phyloP scores from a whole-genome alignment of 2,888 invertebrate genomes.

The Aricia artaxerxes region DNA sequence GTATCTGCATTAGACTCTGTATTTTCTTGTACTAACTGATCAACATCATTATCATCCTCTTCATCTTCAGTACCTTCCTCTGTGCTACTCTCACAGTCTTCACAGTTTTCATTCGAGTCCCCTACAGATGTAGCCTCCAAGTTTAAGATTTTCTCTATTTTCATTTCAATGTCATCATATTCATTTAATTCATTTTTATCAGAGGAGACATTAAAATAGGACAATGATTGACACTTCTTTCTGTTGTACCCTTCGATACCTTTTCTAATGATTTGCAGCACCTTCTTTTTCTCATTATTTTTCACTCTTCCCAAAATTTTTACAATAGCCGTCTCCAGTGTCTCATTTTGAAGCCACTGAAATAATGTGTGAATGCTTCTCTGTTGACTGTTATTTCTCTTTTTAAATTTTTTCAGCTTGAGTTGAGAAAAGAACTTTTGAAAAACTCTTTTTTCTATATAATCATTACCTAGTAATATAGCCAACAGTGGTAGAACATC shows the following conservation, averaged over 20 bases:
- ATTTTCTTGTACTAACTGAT: constrained; percentile 31
- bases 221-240: constrained; percentile 79
- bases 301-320: constrained; percentile 84
- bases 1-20: constrained; percentile 29
- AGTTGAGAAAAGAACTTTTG: constrained; percentile 85
- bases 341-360: constrained; percentile 87
- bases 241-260: constrained; percentile 84
- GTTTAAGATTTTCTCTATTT: constrained; percentile 43
- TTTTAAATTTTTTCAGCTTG: constrained; percentile 79
- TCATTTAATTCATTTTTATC: constrained; percentile 39
- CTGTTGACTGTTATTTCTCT: constrained; percentile 82
- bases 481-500: constrained; percentile 89
- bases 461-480: constrained; percentile 94
- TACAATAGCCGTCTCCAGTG: constrained; percentile 84
- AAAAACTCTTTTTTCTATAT: constrained; percentile 85
- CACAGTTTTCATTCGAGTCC: constrained; percentile 40
- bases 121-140: constrained; percentile 34
- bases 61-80: constrained; percentile 39
- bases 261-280: constrained; percentile 80
- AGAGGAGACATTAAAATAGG: constrained; percentile 73
- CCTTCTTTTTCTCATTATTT: constrained; percentile 72
- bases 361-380: constrained; percentile 85
- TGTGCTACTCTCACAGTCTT: constrained; percentile 38
- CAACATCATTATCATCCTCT: constrained; percentile 40
- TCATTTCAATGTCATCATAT: constrained; percentile 37